A percentile compares a stretch with the other conserved stretches of the same genome.
Conservation (phyloP, 2,888 invertebrate genomes). For the Netelia virgata region DNA sequence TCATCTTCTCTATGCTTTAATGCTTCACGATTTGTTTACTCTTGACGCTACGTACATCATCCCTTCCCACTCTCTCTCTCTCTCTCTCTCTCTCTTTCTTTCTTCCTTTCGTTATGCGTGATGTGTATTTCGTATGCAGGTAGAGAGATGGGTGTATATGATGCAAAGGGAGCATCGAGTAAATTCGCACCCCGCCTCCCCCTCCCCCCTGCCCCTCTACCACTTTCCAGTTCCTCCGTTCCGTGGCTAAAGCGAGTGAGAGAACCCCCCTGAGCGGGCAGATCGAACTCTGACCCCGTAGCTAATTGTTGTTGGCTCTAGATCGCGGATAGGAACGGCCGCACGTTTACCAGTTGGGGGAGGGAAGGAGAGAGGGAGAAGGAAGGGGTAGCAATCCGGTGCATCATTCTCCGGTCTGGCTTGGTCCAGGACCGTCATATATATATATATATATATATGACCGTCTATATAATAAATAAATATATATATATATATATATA, state of each 20-base stretch:
- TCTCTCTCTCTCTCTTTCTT: neutral
- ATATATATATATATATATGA: slow-evolving; percentile 41
- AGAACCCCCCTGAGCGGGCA: slow-evolving; percentile 76
- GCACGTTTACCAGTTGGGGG: slow-evolving; percentile 53
- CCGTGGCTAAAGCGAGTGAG: slow-evolving; percentile 74
- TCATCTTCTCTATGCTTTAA: neutral
- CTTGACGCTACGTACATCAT: slow-evolving; percentile 58
- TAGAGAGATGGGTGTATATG: neutral
- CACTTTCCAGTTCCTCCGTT: slow-evolving; percentile 38
- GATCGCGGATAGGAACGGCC: slow-evolving; percentile 80
- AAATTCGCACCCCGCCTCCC: slow-evolving; percentile 69
- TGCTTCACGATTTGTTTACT: slow-evolving; percentile 83
- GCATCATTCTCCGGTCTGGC: slow-evolving; percentile 56
- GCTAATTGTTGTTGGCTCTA: slow-evolving; percentile 85
- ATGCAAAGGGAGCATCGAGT: slow-evolving; percentile 48
- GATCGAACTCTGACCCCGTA: slow-evolving; percentile 83
- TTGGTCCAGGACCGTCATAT: slow-evolving; percentile 53
- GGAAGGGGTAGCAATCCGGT: slow-evolving; percentile 58
- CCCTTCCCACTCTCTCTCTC: slow-evolving; percentile 62
- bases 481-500: slow-evolving; percentile 46
- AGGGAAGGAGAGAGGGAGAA: slow-evolving; percentile 24
- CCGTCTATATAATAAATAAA: neutral
- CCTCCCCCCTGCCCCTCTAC: no score
- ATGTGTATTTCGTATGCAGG: slow-evolving; percentile 26
- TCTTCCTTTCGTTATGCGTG: neutral